phyloP scores from a whole-genome alignment of 2,797 vertebrate genomes.

The Pachyuromys duprasi region DNA sequence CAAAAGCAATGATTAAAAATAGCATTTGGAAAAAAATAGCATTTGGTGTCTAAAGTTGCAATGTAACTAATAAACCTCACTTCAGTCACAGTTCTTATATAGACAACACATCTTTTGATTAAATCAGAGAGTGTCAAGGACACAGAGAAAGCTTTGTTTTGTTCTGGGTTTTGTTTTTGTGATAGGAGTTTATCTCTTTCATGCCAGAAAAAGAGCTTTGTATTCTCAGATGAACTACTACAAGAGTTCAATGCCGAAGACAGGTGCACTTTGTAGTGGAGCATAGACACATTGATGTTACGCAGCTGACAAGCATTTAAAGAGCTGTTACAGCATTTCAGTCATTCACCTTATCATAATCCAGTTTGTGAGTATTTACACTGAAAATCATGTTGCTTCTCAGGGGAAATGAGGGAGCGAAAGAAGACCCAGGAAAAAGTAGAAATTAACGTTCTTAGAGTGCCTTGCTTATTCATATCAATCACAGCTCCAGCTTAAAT shows the following conservation, averaged over 20 bases:
- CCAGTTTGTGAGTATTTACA: background rate
- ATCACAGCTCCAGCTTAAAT: background rate
- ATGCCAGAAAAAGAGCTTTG: constrained; percentile 76
- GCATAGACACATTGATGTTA: constrained; percentile 70
- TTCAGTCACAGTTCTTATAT: constrained; percentile 24
- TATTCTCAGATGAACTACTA: constrained; percentile 76
- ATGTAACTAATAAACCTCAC: background rate
- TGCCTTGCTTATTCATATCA: background rate
- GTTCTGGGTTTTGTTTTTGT: background rate
- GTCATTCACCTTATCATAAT: constrained; percentile 60
- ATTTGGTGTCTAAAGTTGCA: constrained; percentile 1
- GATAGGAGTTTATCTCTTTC: constrained; percentile 20
- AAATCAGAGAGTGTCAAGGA: constrained; percentile 44
- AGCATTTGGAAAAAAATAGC: background rate
- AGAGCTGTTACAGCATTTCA: constrained; percentile 27
- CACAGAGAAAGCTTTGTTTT: constrained; percentile 20
- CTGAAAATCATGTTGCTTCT: constrained; percentile 49
- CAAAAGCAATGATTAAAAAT: constrained; percentile 1
- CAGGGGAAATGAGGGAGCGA: background rate
- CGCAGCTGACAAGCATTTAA: constrained; percentile 9
- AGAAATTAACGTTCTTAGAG: background rate
- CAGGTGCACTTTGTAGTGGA: constrained; percentile 72
- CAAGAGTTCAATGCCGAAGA: constrained; percentile 79
- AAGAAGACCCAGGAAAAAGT: background rate
- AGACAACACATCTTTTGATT: constrained; percentile 1